Base-by-base conservation (phyloP, 2,113 vertebrate species). In the Calyptomena viridis region DNA sequence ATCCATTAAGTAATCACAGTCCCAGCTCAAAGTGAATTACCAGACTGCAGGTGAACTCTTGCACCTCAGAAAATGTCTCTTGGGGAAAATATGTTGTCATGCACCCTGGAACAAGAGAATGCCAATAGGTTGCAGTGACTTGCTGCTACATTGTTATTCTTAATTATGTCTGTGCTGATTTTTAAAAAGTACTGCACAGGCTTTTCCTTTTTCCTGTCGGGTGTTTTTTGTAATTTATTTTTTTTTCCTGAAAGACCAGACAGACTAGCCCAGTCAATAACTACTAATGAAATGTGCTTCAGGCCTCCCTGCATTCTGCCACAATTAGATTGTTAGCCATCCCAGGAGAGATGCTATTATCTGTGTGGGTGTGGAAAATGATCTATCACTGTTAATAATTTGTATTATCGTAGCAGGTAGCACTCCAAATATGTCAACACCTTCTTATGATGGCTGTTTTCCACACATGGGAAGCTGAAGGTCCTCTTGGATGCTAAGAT, bases 131-230 rank as follows among this genome's bases (percentile, higher is more conserved):
- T 84, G 72, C 40, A 42, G 69, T 2, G 19, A 56, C 74, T 89
- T 14, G 80, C 83, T 86, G 35, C 53, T 87, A 31, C 85, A 96
- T 96, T 96, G 93, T 96, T 96, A 76, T 81, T 80, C 74, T 90
- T 92, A 89, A 90, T 94, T 95, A 93, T 92, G 77, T 75, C 90
- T 90, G 76, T 20, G 40, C 52, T 89, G 86, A 75, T 92, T 95
- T 93, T 90, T 59, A 49, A 55, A 80, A 95, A 84, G 83, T 71
- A 47, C 85, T 53, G 76, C 73, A 42, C 93, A 93, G 4, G 40
- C 81, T 95, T 93, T 96, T 97, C 96, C 96, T 96, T 96, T 95
- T 96, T 95, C 93, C 94, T 93, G 93, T 94, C 90, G 92, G 93
- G 85, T 91, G 91, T 8, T 19, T 91, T 93, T 66, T 53, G 42